Evolutionary conservation across 2,113 vertebrate genomes (phyloP).

Genomic region (Junco hyemalis): DNA sequence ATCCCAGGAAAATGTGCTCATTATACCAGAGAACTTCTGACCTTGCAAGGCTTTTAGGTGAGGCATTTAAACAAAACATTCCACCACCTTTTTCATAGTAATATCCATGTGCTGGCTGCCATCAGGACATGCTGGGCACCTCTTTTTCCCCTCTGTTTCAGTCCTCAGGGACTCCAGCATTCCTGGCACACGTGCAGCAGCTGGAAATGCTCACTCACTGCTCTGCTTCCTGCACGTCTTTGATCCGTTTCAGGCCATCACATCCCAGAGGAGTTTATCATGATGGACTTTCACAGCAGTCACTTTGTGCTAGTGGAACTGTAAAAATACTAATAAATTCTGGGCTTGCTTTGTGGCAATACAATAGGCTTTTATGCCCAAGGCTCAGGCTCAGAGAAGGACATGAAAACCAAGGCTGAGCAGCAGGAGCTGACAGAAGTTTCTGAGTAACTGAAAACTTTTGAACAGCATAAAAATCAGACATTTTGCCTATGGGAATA

Average conservation of each 20-base stretch:
- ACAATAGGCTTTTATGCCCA: background rate
- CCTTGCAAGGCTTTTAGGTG: background rate
- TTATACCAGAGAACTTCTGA: background rate
- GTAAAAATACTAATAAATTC: conserved; percentile 34
- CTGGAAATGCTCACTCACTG: background rate
- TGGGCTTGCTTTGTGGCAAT: background rate
- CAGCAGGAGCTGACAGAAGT: conserved; percentile 3
- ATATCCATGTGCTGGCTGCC: background rate
- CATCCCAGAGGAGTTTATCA: background rate
- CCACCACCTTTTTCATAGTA: background rate
- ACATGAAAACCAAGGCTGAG: conserved; percentile 16
- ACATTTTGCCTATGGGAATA: background rate
- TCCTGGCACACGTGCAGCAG: background rate
- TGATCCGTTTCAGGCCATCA: background rate
- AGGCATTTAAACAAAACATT: background rate
- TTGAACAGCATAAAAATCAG: background rate
- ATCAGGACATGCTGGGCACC: background rate
- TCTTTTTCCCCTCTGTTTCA: background rate
- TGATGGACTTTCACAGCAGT: background rate
- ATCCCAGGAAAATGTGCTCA: background rate
- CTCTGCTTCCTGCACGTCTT: background rate
- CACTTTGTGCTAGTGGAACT: background rate
- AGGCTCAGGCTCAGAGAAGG: background rate
- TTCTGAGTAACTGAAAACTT: background rate
- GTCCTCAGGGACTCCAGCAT: background rate